Evolutionary conservation across 2,797 vertebrate genomes (phyloP).

Genomic region (Melanotaenia nigrans): DNA sequence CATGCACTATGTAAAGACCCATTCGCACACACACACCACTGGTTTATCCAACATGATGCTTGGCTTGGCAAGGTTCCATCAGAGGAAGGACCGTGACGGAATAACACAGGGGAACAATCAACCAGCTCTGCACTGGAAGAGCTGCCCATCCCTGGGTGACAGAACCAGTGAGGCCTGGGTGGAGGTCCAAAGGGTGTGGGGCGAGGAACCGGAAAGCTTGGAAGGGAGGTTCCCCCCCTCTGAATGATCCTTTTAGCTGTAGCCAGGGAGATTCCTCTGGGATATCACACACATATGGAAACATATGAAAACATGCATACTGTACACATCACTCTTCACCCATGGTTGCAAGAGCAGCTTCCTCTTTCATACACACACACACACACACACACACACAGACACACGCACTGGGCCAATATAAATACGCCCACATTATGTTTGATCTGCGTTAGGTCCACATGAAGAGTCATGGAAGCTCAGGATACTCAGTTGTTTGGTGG

Average conservation of each 20-base stretch:
- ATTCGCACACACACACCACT: not conserved
- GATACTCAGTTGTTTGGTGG: not conserved
- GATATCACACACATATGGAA: conserved; percentile 28
- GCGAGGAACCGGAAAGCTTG: conserved; percentile 63
- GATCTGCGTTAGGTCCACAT: conserved; percentile 42
- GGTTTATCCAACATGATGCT: conserved; percentile 4
- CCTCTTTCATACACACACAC: conserved; percentile 58
- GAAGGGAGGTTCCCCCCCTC: conserved; percentile 50
- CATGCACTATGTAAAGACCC: not conserved
- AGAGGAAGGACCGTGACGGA: conserved; percentile 58
- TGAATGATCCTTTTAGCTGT: conserved; percentile 51
- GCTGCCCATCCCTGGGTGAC: conserved; percentile 56
- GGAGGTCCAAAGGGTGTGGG: conserved; percentile 60
- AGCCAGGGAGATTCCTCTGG: conserved; percentile 51
- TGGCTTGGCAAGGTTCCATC: conserved; percentile 24
- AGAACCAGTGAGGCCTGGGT: conserved; percentile 56
- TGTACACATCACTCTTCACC: conserved; percentile 34
- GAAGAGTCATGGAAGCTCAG: not conserved
- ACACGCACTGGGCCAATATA: conserved; percentile 51
- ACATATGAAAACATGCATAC: conserved; percentile 37
- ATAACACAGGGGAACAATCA: conserved; percentile 62
- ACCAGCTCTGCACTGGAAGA: conserved; percentile 59
- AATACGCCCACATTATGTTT: conserved; percentile 66
- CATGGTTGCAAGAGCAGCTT: conserved; percentile 62
- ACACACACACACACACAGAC: conserved; percentile 42